phyloP scores from a whole-genome alignment of 2,888 invertebrate species.

The Eristalis tenax region DNA sequence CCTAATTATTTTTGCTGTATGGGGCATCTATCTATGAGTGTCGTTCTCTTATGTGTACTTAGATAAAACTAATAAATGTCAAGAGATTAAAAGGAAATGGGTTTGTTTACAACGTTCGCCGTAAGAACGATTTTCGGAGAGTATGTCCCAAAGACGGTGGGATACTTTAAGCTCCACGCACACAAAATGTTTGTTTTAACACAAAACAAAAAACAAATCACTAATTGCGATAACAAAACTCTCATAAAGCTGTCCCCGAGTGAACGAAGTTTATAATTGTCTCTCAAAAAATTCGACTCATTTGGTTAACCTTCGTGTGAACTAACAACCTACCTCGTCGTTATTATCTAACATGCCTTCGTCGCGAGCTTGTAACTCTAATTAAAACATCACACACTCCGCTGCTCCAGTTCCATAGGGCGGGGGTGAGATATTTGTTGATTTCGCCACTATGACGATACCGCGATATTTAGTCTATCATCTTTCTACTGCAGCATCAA shows the following conservation, averaged over 20 bases:
- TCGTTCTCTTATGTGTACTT: neutral
- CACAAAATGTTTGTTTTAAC: too few species aligned
- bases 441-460: neutral
- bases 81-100: too few species aligned
- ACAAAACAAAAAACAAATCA: too few species aligned
- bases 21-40: neutral
- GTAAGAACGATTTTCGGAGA: too few species aligned
- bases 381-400: neutral
- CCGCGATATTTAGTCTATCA: neutral
- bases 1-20: neutral
- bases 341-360: neutral
- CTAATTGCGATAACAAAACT: too few species aligned
- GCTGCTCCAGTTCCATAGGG: neutral
- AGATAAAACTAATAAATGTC: neutral
- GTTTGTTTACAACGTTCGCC: too few species aligned
- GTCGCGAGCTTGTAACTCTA: neutral
- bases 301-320: neutral
- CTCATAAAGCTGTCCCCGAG: neutral
- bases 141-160: too few species aligned
- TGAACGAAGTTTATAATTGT: neutral
- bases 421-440: neutral
- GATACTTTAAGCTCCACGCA: too few species aligned
- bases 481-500: neutral
- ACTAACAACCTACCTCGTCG: neutral
- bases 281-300: neutral